Evolutionary conservation across 2,113 vertebrate genomes (phyloP), one percentile per base, ranked within the genome.

Genomic region (Hucho hucho): DNA sequence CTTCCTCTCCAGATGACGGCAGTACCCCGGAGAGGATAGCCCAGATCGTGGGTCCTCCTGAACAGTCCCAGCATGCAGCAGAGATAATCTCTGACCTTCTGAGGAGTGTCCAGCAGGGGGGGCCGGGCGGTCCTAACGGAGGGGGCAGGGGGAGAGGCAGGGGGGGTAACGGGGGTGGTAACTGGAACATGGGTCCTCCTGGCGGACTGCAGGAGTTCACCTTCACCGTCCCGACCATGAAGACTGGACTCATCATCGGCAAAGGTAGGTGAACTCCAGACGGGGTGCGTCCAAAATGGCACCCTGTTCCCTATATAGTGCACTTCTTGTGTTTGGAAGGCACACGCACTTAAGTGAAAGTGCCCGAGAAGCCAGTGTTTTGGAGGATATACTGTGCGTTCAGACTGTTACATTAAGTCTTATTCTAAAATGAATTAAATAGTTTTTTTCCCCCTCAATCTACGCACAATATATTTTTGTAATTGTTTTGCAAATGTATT

Each of bases 161-260:
- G 78, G 98, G 98, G 71, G 98, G 98, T 32, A 93, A 97, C 66
- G 98, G 97, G 43, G 96, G 98, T 89, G 97, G 97, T 77, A 99
- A 97, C 90, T 99, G 98, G 98, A 98, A 97, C 86, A 98, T 99
- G 97, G 97, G 97, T 0, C 98, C 98, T 63, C 98, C 98, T 74
- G 97, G 98, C 86, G 98, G 98, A 80, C 90, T 99, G 64, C 98
- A 99, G 80, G 98, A 99, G 84, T 98, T 99, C 86, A 96, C 95
- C 85, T 99, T 99, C 86, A 98, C 98, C 69, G 98, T 99, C 70
- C 97, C 97, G n/a, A 97, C 97, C 83, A 96, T 97, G 89, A 99
- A 99, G 92, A 99, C 97, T 22, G 97, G 97, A 74, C 94, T 99
- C 80, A 99, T 99, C 78, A 99, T 99, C 83, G 98, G 98, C 82